Evolutionary conservation across 2,113 vertebrate species (phyloP).

Genomic region (Sminthopsis crassicaudata): DNA sequence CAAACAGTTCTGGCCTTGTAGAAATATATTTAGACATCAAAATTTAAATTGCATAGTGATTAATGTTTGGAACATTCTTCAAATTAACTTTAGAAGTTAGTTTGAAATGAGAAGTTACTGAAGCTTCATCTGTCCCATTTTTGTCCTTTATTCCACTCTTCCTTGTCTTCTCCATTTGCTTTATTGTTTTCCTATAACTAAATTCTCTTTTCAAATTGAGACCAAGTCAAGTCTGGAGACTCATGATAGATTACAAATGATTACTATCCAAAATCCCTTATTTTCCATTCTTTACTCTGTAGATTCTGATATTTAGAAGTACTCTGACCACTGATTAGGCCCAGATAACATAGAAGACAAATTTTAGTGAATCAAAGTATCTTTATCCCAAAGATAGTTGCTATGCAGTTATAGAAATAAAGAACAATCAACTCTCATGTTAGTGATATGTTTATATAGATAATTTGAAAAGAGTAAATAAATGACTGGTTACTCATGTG

Average conservation of each 20-base stretch:
- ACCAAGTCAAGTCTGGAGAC: not conserved
- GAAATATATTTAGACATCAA: slow-evolving; percentile 38
- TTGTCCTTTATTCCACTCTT: not conserved
- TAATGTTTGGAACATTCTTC: slow-evolving; percentile 4
- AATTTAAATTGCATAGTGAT: slow-evolving; percentile 25
- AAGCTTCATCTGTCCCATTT: not conserved
- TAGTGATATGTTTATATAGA: not conserved
- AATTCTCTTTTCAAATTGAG: not conserved
- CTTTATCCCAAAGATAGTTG: not conserved
- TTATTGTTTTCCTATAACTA: not conserved
- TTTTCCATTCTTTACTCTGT: slow-evolving; percentile 34
- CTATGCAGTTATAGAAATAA: slow-evolving; percentile 12
- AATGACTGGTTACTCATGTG: not conserved
- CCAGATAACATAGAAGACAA: not conserved
- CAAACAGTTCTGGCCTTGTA: slow-evolving; percentile 22
- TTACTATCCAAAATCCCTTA: slow-evolving; percentile 3
- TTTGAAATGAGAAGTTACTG: too few relatives aligned
- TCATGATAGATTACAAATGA: slow-evolving; percentile 26
- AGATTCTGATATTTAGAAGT: not conserved
- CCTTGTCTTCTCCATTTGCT: not conserved
- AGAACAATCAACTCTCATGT: not conserved
- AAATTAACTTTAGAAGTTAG: slow-evolving; percentile 2
- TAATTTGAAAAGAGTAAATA: not conserved
- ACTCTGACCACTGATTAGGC: not conserved
- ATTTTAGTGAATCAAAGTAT: not conserved